A percentile compares a stretch with the other conserved stretches of the same genome.
Conservation (phyloP, 1,140 invertebrate genomes). For the Apis cerana region DNA sequence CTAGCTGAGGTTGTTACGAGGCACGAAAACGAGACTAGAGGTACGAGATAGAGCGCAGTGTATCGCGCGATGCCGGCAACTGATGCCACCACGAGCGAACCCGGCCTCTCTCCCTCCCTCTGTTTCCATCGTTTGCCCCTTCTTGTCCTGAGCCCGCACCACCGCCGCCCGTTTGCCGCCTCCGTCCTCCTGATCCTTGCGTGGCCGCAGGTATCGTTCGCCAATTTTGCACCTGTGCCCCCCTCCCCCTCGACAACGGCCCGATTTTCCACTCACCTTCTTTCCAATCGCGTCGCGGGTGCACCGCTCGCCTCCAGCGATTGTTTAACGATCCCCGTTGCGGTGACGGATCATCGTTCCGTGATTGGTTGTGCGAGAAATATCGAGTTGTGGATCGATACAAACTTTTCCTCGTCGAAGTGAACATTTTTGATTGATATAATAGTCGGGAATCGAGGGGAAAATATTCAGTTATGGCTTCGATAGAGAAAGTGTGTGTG, state of each 20-base stretch:
- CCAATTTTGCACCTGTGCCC: conserved; percentile 37
- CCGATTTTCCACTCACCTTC: too few relatives aligned
- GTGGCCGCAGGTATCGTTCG: conserved; percentile 19
- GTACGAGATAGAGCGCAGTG: conserved; percentile 42
- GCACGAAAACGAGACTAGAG: conserved; percentile 3
- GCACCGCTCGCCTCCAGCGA: neutral
- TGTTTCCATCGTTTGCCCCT: conserved; percentile 45
- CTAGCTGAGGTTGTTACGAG: neutral
- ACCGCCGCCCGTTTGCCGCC: conserved; percentile 5
- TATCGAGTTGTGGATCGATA: neutral
- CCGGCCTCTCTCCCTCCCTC: conserved; percentile 42
- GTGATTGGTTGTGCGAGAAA: neutral
- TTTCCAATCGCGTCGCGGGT: conserved; percentile 1
- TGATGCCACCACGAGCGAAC: conserved; percentile 58
- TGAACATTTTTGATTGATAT: too few relatives aligned
- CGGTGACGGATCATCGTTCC: neutral
- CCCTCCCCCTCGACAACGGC: neutral
- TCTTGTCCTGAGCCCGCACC: conserved; percentile 28
- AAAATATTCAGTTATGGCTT: too few relatives aligned
- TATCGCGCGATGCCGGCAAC: conserved; percentile 63
- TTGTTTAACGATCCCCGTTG: neutral
- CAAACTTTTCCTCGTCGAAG: too few relatives aligned
- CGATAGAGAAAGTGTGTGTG: too few relatives aligned
- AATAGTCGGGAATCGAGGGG: too few relatives aligned
- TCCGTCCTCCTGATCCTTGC: conserved; percentile 23